Evolutionary conservation across 1,140 invertebrate genomes (phyloP), one percentile per base, ranked within the genome.

Genomic region (Telenomus remus): DNA sequence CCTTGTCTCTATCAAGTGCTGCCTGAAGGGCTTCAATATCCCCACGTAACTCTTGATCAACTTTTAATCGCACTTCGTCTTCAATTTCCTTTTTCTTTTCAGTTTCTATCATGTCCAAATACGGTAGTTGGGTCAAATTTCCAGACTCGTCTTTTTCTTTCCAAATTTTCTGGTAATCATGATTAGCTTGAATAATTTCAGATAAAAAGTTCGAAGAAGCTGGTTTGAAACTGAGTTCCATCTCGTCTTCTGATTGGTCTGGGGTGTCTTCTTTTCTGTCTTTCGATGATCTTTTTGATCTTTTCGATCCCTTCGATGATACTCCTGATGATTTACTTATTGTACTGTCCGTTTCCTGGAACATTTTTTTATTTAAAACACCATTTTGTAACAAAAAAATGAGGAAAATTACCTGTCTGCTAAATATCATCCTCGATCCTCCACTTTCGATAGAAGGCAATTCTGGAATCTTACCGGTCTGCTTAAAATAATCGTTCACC

Each of bases 361-460:
- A 48, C 42, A 78, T 35, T 42, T 35, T 12, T 39, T n/a, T n/a
- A n/a, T n/a, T 51, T 35, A 55, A 55, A 55, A 11, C 34, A 35
- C 5, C 34, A 6, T 35, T 6, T 35, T 35, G 5, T 35, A 6
- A 6, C 34, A 35, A 5, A 35, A n/a, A n/a, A n/a, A n/a, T n/a
- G n/a, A n/a, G n/a, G 9, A 9, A 39, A 39, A 9, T 39, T 50
- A 91, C 92, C 91, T 92, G 92, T 79, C 92, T 87, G 77, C 93
- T 94, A 76, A 96, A 95, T 82, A 97, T 93, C 34, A 93, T 88
- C 68, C 93, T 89, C 1, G 95, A 97, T 0, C 96, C 95, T 13
- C 96, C 95, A 79, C 94, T 93, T 83, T 97, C 96, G 56, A 93
- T 94, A n/a, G 94, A 93, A 2, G 96, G 96, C 79, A 96, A 92